Base-by-base conservation (phyloP, 30 jellyfish, hydroid and myxozoan genomes). In the Hydra vulgaris region DNA sequence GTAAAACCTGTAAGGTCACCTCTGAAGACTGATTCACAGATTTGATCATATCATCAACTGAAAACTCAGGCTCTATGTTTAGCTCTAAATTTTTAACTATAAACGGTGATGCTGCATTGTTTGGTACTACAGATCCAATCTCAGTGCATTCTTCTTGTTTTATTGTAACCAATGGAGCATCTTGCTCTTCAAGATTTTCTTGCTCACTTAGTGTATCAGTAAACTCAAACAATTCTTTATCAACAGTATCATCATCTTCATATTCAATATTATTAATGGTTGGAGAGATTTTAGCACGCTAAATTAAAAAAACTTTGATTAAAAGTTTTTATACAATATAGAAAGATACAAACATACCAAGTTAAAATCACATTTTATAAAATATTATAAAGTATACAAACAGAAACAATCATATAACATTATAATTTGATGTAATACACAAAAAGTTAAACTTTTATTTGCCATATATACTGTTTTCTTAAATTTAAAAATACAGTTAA, bases 31-130 rank as follows among this genome's bases (percentile, higher is more conserved):
- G 27, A 68, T 68, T 20, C 7, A 68, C 75, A n/a, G 75, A 68
- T 68, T 68, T 68, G 25, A 68, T 68, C 75, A 68, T 68, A 68
- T 68, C 75, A 23, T 68, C 75, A 15, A 68, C 75, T n/a, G 75
- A 68, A 68, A 68, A 68, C 16, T 68, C 75, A n/a, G 75, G 75
- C 27, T 68, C 75, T 8, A 23, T 3, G 75, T 68, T 23, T n/a
- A n/a, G 8, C 27, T 68, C 12, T 8, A 68, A n/a, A 8, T 20
- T 20, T 23, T 68, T 68, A n/a, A n/a, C n/a, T 40, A 40, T 40
- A 12, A 5, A 40, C 12, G 61, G 8, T 40, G 61, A 40, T 5
- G 61, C 5, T 40, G 5, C 61, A 40, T 40, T 40, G 61, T n/a
- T n/a, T n/a, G n/a, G n/a, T n/a, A 16, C 25, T n/a, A 20, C 27